Conservation (phyloP, 1,140 invertebrate genomes). For the Sogatella furcifera region DNA sequence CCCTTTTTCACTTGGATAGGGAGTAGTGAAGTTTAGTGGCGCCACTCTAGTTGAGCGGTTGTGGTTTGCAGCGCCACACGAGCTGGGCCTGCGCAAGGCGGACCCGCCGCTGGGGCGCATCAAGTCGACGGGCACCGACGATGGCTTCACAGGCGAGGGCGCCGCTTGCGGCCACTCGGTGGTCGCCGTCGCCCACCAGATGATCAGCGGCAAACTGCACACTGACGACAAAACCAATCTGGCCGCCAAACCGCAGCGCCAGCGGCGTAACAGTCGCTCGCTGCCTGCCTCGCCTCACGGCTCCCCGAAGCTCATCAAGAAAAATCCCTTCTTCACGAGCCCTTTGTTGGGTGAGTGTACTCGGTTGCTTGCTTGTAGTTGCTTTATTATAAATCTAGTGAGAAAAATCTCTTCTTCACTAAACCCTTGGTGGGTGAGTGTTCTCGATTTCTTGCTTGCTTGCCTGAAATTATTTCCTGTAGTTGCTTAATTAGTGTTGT, state of each 20-base stretch:
- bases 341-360: conserved; percentile 20
- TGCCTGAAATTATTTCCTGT: too few species aligned
- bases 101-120: conserved; percentile 17
- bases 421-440: too few species aligned
- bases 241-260: conserved; percentile 24
- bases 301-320: conserved; percentile 43
- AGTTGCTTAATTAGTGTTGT: too few species aligned
- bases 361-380: background rate
- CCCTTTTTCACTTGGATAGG: too few species aligned
- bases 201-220: conserved; percentile 36
- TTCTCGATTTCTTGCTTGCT: too few species aligned
- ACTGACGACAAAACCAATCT: conserved; percentile 24
- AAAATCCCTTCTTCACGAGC: conserved; percentile 29
- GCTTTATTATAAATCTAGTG: too few species aligned
- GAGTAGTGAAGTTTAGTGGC: too few species aligned
- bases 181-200: conserved; percentile 57
- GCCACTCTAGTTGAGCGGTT: too few species aligned
- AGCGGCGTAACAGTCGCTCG: conserved; percentile 51
- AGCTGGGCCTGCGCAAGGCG: conserved; percentile 16
- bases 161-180: conserved; percentile 58
- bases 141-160: conserved; percentile 56
- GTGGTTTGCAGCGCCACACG: conserved; percentile 25
- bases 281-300: conserved; percentile 53
- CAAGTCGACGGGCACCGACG: conserved; percentile 50
- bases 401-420: too few species aligned